Base-by-base conservation (phyloP, 2,113 vertebrate species). In the Oxygymnocypris stewartii region DNA sequence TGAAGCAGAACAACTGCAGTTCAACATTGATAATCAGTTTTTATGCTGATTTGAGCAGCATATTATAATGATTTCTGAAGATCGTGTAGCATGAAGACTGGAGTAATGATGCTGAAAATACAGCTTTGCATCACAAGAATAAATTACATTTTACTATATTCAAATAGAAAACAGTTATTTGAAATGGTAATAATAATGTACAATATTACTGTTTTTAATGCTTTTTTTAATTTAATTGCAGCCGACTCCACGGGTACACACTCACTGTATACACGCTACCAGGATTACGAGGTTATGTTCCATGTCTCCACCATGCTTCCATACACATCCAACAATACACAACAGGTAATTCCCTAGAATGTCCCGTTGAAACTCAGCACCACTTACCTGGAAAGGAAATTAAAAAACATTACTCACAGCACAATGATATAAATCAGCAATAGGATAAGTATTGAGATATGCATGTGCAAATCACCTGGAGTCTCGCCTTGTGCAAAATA, bases 271-370 rank as follows among this genome's bases (percentile, higher is more conserved):
- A 98, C 97, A 2, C 95, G 93, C 6, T 98, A 98, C 92, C 96
- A 97, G 92, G 97, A 97, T 93, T 96, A 97, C 5, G 97, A 98
- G 94, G 96, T 98, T 86, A 98, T 98, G 97, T 97, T 97, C 89
- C 97, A 97, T 6, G 96, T 98, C 84, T 97, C 97, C 59, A 98
- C 97, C 1, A 97, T 96, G 96, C 94, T 96, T 82, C 96, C 96
- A 51, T 96, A 96, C 90, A 96, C 96, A 20, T 88, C 96, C 85
- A 96, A 96, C 94, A 96, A 96, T 90, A 95, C 94, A 37, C 95
- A 96, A 79, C 95, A 96, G 95, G 95, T 95, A 92, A 73, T 40
- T 16, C 28, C 28, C 47, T 6, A 18, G 40, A 20, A 47, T 18
- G 42, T 73, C 35, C 69, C 51, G 5, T 11, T 37, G n/a, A 42